These are phyloP conservation scores for Fulica atra DNA, from an alignment of 2,113 vertebrate species.

Conservation along the genomic window DNA sequence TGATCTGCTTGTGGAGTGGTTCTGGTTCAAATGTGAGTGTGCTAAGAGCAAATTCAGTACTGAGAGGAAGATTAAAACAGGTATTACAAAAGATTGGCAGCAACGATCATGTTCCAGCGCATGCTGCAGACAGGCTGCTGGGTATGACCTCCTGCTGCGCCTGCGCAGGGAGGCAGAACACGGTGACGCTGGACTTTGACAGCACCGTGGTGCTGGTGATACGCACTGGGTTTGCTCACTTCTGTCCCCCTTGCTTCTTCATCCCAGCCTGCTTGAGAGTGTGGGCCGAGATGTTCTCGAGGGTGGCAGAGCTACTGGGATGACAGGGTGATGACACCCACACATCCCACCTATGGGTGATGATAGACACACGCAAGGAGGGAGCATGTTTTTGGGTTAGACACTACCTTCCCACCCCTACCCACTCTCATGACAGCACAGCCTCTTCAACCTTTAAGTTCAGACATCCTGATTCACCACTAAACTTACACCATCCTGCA, in stretches of 20 bases:
- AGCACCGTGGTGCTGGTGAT: fast-evolving
- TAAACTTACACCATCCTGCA: neutral
- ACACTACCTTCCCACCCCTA: neutral
- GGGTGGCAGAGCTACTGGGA: neutral
- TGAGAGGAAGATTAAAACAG: neutral
- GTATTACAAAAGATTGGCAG: neutral
- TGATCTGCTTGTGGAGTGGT: neutral
- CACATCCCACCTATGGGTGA: neutral
- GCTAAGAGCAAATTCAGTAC: neutral
- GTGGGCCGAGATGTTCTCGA: neutral
- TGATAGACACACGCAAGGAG: neutral
- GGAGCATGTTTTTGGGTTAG: neutral
- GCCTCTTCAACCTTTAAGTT: neutral
- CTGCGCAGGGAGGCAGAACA: neutral
- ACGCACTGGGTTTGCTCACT: neutral
- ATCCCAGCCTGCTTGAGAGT: neutral
- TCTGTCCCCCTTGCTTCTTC: neutral
- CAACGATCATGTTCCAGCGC: neutral
- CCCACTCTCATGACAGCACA: neutral
- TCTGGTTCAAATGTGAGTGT: neutral
- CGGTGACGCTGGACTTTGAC: fast-evolving
- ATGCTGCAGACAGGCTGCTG: neutral
- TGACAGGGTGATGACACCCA: neutral
- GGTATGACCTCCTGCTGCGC: neutral
- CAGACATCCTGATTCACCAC: neutral